Evolutionary conservation across 2,888 invertebrate species (phyloP).

Genomic region (Lordiphosa fenestrarum): DNA sequence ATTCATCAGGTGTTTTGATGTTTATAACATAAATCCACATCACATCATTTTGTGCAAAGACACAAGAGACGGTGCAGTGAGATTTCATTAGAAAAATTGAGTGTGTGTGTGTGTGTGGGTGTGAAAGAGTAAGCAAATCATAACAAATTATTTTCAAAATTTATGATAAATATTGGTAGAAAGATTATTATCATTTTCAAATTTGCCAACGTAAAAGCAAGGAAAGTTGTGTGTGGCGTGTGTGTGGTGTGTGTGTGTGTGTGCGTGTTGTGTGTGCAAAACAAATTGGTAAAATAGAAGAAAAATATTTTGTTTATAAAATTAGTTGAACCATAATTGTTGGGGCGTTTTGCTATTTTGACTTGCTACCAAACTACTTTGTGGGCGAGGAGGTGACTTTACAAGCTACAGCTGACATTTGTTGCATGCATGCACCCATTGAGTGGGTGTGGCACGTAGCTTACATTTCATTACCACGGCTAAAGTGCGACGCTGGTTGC

Average conservation of each 20-base stretch:
- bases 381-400: conserved; percentile 12
- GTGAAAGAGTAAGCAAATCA: no score
- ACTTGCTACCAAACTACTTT: conserved; percentile 61
- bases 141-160: no score
- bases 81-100: conserved; percentile 2
- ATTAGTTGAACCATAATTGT: conserved; percentile 42
- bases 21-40: conserved; percentile 20
- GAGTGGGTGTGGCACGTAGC: conserved; percentile 18
- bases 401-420: conserved; percentile 9
- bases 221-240: conserved; percentile 1
- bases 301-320: conserved; percentile 48
- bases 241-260: conserved; percentile 18
- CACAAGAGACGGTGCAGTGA: conserved; percentile 27
- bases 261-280: conserved; percentile 49
- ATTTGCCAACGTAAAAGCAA: no score
- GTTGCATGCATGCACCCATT: conserved; percentile 20
- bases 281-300: conserved; percentile 66
- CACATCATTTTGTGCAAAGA: conserved; percentile 7
- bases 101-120: conserved; percentile 21
- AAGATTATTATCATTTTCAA: no score
- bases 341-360: conserved; percentile 7
- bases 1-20: conserved; percentile 14
- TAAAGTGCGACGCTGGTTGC: conserved; percentile 17
- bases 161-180: no score
- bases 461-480: conserved; percentile 50